phyloP scores from a whole-genome alignment of 2,888 invertebrate species.

The Allophyes oxyacanthae region DNA sequence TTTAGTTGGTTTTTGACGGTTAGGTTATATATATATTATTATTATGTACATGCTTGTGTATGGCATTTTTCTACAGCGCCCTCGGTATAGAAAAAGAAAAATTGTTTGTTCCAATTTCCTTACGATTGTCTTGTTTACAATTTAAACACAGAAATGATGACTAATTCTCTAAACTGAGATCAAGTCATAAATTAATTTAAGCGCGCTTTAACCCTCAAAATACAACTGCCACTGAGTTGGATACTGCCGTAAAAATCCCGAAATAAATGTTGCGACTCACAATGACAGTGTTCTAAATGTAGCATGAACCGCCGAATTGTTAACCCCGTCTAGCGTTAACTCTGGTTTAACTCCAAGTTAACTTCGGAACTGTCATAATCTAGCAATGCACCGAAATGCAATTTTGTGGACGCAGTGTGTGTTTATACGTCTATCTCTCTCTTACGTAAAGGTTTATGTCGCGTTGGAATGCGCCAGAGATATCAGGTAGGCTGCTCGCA shows the following conservation, averaged over 20 bases:
- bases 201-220: constrained; percentile 15
- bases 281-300: constrained; percentile 60
- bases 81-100: too few relatives aligned
- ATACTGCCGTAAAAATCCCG: constrained; percentile 61
- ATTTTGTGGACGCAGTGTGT: constrained; percentile 53
- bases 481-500: constrained; percentile 67
- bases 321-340: constrained; percentile 38
- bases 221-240: constrained; percentile 60
- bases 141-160: constrained; percentile 1
- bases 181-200: constrained; percentile 3
- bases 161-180: constrained; percentile 7
- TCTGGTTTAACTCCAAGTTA: constrained; percentile 44
- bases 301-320: constrained; percentile 48
- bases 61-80: too few relatives aligned
- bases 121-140: background rate
- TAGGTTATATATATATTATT: too few relatives aligned
- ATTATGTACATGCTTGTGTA: too few relatives aligned
- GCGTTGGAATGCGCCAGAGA: constrained; percentile 66
- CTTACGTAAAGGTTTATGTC: constrained; percentile 43
- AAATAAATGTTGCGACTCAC: constrained; percentile 61
- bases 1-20: too few relatives aligned
- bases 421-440: constrained; percentile 66
- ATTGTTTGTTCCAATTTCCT: background rate
- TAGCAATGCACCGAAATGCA: constrained; percentile 61
- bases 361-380: constrained; percentile 70